These are phyloP conservation scores for Nycticorax nycticorax DNA, from an alignment of 2,113 vertebrate genomes.

Conservation along the genomic window DNA sequence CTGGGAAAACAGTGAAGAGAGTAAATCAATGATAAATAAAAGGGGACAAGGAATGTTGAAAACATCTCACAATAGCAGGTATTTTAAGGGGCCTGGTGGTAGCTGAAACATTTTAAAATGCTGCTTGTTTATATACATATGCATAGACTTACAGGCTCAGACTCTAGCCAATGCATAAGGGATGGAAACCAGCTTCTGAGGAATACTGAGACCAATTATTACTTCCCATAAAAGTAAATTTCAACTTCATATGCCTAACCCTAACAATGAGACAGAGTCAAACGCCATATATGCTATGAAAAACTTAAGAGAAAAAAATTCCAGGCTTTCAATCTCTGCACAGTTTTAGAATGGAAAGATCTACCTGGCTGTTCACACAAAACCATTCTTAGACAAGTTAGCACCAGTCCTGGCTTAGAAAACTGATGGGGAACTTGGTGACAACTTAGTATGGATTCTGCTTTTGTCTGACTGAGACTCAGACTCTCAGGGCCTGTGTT, in stretches of 20 bases:
- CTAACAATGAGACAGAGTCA: neutral
- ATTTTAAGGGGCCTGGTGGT: neutral
- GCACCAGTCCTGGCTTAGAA: neutral
- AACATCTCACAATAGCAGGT: neutral
- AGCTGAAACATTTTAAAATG: neutral
- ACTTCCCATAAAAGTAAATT: neutral
- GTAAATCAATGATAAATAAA: neutral
- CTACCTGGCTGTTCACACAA: neutral
- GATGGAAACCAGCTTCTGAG: neutral
- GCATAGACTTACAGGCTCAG: neutral
- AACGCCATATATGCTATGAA: neutral
- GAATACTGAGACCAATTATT: neutral
- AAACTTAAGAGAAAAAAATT: neutral
- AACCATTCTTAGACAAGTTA: neutral
- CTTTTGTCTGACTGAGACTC: neutral
- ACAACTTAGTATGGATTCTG: neutral
- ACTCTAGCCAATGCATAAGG: neutral
- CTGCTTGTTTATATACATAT: neutral
- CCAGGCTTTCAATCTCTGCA: neutral
- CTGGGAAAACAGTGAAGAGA: constrained; percentile 22
- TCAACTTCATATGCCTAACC: neutral
- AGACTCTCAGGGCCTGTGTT: neutral
- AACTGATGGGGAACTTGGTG: neutral
- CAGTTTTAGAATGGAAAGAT: neutral
- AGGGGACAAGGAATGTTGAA: neutral